These are phyloP conservation scores for Callyntrura guangdongensis DNA, from an alignment of 2,888 invertebrate species.

Conservation along the genomic window DNA sequence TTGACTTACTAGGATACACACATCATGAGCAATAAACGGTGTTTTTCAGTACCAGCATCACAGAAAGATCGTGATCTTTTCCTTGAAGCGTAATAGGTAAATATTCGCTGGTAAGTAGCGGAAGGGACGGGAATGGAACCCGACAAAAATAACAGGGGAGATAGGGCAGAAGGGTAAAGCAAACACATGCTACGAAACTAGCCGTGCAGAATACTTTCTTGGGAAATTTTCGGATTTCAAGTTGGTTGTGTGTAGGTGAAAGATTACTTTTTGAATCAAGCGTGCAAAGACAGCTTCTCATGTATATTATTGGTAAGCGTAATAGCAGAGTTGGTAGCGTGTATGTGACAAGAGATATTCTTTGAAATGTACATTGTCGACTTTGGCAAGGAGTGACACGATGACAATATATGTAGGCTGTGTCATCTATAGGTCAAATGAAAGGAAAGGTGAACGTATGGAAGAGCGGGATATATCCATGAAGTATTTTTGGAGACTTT, in stretches of 20 bases:
- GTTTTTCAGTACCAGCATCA: neutral
- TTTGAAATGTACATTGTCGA: no score
- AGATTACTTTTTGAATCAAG: constrained; percentile 2
- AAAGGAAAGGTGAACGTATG: no score
- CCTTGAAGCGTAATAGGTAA: neutral
- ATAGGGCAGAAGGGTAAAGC: neutral
- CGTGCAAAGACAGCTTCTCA: neutral
- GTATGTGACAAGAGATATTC: no score
- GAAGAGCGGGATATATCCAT: no score
- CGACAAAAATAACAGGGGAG: neutral
- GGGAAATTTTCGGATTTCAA: constrained; percentile 30
- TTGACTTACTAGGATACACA: constrained; percentile 26
- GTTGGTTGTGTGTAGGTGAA: neutral
- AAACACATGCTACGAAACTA: neutral
- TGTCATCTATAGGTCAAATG: no score
- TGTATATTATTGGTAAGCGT: no score
- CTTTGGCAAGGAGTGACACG: no score
- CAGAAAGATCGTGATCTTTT: constrained; percentile 37
- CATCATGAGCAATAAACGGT: neutral
- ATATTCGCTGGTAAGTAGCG: neutral
- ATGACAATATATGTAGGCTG: no score
- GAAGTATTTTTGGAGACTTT: no score
- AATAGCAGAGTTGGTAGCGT: no score
- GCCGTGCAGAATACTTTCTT: constrained; percentile 32
- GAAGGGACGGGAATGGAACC: neutral